Conservation (phyloP, 2,888 invertebrate species). For the Plagodis dolabraria region DNA sequence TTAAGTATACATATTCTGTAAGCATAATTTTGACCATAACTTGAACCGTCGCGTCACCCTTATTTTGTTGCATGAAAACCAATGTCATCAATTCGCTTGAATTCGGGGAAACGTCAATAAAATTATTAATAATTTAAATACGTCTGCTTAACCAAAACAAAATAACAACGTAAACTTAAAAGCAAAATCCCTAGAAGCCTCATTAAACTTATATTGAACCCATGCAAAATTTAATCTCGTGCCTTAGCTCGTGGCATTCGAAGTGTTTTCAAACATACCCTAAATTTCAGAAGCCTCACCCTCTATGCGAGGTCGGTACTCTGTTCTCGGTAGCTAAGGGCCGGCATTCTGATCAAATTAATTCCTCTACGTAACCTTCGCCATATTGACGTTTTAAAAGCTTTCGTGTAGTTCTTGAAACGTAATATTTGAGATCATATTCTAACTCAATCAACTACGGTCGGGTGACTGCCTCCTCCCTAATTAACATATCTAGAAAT, state of each 20-base stretch:
- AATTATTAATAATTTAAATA: too few species aligned
- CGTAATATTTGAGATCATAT: conserved; percentile 5
- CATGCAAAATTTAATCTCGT: too few species aligned
- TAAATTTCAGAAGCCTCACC: conserved; percentile 11
- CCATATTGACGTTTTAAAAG: conserved; percentile 5
- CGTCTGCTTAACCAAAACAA: too few species aligned
- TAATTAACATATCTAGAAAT: conserved; percentile 11
- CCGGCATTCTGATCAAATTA: conserved; percentile 29
- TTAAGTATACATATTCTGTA: too few species aligned
- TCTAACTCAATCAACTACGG: conserved; percentile 1
- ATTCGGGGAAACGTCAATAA: too few species aligned
- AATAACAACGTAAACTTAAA: too few species aligned
- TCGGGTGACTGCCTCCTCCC: background rate
- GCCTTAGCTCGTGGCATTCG: conserved; percentile 12
- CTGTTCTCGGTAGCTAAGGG: background rate
- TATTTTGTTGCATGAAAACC: too few species aligned
- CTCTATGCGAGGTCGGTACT: background rate
- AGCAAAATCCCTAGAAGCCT: too few species aligned
- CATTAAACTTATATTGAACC: too few species aligned
- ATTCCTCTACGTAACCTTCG: conserved; percentile 15
- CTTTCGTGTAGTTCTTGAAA: conserved; percentile 8
- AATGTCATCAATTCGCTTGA: too few species aligned
- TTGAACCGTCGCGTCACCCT: too few species aligned
- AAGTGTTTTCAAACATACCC: conserved; percentile 26
- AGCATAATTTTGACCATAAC: too few species aligned